A percentile compares a stretch with the other conserved stretches of the same genome.
These are phyloP conservation scores for Azorinus chamasolen DNA, from an alignment of 2,888 invertebrate genomes.

Conservation along the genomic window DNA sequence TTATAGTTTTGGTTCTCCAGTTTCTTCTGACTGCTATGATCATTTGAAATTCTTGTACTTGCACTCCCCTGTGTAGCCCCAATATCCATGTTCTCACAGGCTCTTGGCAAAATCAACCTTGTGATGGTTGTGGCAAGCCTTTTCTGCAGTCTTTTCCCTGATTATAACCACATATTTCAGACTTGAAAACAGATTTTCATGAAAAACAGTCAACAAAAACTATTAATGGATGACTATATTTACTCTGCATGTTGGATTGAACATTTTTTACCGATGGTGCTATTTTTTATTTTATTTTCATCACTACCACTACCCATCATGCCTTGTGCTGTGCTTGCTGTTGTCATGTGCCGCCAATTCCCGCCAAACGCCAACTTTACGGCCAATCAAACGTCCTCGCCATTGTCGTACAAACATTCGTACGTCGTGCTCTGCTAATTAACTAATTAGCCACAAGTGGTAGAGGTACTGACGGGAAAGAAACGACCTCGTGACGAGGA, in stretches of 20 bases:
- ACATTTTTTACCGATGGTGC: conserved; percentile 84
- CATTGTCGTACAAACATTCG: conserved; percentile 66
- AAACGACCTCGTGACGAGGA: conserved; percentile 97
- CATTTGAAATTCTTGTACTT: no score
- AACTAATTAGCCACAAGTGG: conserved; percentile 87
- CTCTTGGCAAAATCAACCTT: no score
- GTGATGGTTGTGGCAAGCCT: no score
- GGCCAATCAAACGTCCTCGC: conserved; percentile 82
- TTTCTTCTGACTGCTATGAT: no score
- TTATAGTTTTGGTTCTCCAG: no score
- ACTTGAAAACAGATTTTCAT: no score
- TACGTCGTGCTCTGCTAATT: conserved; percentile 78
- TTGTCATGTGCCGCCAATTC: conserved; percentile 87
- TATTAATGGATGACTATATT: conserved; percentile 20
- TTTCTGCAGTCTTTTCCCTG: no score
- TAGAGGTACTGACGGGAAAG: conserved; percentile 93
- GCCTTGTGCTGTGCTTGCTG: conserved; percentile 87
- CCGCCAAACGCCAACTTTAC: conserved; percentile 86
- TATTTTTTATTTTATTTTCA: conserved; percentile 85
- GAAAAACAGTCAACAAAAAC: no score
- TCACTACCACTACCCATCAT: conserved; percentile 84
- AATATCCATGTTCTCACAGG: no score
- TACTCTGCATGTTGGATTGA: conserved; percentile 81
- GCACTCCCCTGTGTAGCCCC: no score
- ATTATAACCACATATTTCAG: no score